A percentile compares a stretch with the other conserved stretches of the same genome.
Conservation (phyloP, 1,140 invertebrate genomes). For the Aphidius ervi region DNA sequence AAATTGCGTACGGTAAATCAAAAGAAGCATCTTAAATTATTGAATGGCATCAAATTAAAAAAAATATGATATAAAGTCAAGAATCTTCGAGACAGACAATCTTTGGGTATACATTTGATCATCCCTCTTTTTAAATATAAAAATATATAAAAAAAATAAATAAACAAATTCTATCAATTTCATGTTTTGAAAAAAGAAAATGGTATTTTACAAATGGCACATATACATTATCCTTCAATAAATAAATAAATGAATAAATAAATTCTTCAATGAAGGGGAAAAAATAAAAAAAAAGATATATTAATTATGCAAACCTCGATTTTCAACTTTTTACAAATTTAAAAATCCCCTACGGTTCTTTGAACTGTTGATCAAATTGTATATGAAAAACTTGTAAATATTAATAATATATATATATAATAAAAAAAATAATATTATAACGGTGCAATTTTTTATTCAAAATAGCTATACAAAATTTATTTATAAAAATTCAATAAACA, state of each 20-base stretch:
- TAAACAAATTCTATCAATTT: conserved; percentile 20
- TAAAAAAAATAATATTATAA: no score
- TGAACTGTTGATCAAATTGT: no score
- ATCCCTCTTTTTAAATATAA: neutral
- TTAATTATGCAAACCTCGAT: conserved; percentile 44
- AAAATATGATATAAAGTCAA: conserved; percentile 5
- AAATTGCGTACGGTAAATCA: conserved; percentile 21
- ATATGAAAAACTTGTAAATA: no score
- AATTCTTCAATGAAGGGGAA: no score
- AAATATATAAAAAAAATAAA: no score
- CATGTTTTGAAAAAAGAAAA: conserved; percentile 8
- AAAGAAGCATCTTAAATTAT: conserved; percentile 24
- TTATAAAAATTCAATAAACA: no score
- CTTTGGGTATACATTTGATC: conserved; percentile 4
- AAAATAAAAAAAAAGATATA: conserved; percentile 13
- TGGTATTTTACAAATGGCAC: conserved; percentile 22
- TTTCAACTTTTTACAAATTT: conserved; percentile 39
- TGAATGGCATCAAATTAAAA: conserved; percentile 25
- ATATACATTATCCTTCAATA: conserved; percentile 7
- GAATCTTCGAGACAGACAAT: conserved; percentile 14
- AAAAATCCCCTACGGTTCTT: conserved; percentile 22
- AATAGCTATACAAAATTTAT: no score
- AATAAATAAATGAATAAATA: no score
- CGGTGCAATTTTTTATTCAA: no score
- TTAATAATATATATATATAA: no score